Percentiles rank a stretch among this genome's conserved stretches.
Evolutionary conservation across 2,797 vertebrate species (phyloP).

Genomic region (Aldrovandia affinis): DNA sequence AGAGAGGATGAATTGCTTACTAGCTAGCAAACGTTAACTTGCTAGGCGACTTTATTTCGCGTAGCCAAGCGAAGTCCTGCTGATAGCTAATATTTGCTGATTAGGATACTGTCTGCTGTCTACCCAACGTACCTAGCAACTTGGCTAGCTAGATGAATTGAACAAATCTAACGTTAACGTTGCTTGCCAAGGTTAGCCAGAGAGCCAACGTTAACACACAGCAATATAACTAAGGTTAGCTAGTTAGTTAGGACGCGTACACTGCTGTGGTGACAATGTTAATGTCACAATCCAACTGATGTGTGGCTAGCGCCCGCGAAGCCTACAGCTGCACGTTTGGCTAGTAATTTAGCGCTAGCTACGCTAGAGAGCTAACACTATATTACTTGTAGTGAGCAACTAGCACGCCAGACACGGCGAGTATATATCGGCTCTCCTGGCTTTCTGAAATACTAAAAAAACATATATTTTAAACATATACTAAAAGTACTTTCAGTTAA

Average conservation of each 20-base stretch:
- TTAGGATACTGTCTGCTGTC: not conserved
- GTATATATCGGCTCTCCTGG: not conserved
- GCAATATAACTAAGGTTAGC: not conserved
- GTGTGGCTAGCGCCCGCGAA: not conserved
- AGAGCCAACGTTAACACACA: not conserved
- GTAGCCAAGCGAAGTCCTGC: not conserved
- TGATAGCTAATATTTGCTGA: not conserved
- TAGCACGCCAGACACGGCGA: not conserved
- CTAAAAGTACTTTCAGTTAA: not conserved
- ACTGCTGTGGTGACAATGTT: not conserved
- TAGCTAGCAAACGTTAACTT: slow-evolving; percentile 7
- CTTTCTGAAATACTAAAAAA: not conserved
- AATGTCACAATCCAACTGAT: not conserved
- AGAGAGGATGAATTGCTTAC: not conserved
- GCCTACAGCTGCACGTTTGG: not conserved
- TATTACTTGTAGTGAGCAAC: not conserved
- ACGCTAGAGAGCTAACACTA: not conserved
- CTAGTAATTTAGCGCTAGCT: not conserved
- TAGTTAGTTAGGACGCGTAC: not conserved
- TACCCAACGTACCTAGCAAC: not conserved
- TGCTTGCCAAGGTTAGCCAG: not conserved
- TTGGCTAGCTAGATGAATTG: not conserved
- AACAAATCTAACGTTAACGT: not conserved
- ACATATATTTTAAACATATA: not conserved
- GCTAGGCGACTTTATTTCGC: not conserved